Conservation (phyloP, 2,888 invertebrate genomes). For the Galerucella nymphaeae region DNA sequence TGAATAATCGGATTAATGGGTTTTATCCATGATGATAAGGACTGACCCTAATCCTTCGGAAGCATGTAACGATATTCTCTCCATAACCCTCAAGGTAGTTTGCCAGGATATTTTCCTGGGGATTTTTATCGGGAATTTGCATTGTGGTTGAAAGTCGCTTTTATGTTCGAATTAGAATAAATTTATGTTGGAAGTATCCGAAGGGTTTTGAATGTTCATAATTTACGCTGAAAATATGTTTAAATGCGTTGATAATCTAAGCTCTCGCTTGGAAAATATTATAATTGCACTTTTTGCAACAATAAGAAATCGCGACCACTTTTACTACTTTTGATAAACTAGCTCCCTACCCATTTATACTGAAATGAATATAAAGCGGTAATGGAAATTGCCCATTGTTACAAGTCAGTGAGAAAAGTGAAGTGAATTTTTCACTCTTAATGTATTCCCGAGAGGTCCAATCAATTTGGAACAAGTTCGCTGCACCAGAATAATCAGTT, state of each 20-base stretch:
- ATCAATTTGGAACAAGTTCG: slow-evolving; percentile 8
- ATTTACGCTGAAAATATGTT: no score
- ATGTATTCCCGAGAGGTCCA: slow-evolving; percentile 16
- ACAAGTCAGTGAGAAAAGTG: slow-evolving; percentile 12
- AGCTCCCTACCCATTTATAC: not conserved
- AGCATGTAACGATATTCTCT: slow-evolving; percentile 17
- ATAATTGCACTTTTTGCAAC: no score
- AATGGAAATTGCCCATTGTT: slow-evolving; percentile 14
- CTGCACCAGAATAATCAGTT: slow-evolving; percentile 16
- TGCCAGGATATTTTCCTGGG: not conserved
- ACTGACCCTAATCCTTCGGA: slow-evolving; percentile 20
- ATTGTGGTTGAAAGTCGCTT: not conserved
- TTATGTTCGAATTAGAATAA: not conserved
- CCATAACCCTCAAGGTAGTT: slow-evolving; percentile 8
- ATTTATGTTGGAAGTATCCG: not conserved
- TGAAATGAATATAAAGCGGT: not conserved
- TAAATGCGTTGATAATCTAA: no score
- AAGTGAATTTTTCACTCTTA: slow-evolving; percentile 8
- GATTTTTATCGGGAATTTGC: slow-evolving; percentile 13
- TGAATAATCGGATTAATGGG: slow-evolving; percentile 37
- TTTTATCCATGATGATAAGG: slow-evolving; percentile 31
- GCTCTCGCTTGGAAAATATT: no score
- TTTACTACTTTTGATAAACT: not conserved
- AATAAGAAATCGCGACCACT: no score
- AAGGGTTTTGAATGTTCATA: not conserved